phyloP scores from a whole-genome alignment of 2,113 vertebrate genomes.

The Heterochromis multidens region DNA sequence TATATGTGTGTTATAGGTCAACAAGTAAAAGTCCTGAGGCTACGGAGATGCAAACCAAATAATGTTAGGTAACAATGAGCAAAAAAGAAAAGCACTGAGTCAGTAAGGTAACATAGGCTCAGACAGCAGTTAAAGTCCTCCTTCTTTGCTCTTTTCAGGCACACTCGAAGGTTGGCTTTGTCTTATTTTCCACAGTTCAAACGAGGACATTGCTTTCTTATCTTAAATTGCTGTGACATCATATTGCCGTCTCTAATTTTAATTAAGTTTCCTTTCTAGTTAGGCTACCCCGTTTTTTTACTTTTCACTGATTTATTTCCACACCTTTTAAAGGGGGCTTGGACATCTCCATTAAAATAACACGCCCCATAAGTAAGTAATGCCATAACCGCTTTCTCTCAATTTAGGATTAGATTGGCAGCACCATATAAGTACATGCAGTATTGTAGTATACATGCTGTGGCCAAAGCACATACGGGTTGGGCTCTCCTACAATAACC shows the following conservation, averaged over 20 bases:
- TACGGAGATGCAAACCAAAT: not conserved
- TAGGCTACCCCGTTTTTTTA: not conserved
- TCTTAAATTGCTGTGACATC: slow-evolving; percentile 46
- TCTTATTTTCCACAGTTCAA: slow-evolving; percentile 13
- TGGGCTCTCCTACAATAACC: slow-evolving; percentile 46
- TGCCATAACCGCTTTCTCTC: not conserved
- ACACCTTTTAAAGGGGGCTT: not conserved
- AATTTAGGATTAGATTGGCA: not conserved
- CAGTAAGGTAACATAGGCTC: not conserved
- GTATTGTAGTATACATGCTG: not conserved
- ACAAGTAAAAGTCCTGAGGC: not conserved
- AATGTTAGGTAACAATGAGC: not conserved
- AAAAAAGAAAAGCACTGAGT: not conserved
- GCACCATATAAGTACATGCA: not conserved
- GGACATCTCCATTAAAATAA: not conserved
- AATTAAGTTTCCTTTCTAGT: slow-evolving; percentile 26
- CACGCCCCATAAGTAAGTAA: not conserved
- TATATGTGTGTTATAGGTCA: slow-evolving; percentile 5
- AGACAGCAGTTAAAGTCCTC: not conserved
- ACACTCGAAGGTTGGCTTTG: not conserved
- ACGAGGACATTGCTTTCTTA: slow-evolving; percentile 12
- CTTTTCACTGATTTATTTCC: slow-evolving; percentile 17
- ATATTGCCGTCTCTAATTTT: slow-evolving; percentile 27
- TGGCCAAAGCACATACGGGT: not conserved
- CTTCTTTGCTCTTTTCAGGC: not conserved